phyloP scores from a whole-genome alignment of 1,140 invertebrate genomes.

The Heliconius congener region DNA sequence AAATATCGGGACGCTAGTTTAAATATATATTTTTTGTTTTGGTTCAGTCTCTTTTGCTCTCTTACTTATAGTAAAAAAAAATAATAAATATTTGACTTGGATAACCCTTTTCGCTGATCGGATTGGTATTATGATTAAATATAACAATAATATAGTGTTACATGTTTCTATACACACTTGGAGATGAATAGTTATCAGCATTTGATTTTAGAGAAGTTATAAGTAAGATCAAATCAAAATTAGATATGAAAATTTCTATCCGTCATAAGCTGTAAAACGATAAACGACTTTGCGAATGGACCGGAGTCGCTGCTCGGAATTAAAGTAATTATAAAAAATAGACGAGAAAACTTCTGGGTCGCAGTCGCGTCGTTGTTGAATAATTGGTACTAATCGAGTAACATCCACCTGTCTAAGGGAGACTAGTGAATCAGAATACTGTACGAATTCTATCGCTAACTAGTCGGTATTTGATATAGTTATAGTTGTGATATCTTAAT shows the following conservation, averaged over 20 bases:
- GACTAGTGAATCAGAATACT: background rate
- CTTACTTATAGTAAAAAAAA: no score
- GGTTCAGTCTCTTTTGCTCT: no score
- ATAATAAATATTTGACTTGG: no score
- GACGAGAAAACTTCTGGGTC: constrained; percentile 63
- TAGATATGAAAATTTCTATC: background rate
- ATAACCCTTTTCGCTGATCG: no score
- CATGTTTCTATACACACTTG: no score
- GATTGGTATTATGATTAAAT: no score
- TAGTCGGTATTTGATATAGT: background rate
- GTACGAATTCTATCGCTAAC: background rate
- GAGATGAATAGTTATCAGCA: no score
- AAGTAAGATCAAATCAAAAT: background rate
- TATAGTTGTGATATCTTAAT: no score
- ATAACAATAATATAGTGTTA: no score
- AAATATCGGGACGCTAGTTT: no score
- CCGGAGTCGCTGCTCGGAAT: constrained; percentile 34
- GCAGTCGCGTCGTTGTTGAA: constrained; percentile 52
- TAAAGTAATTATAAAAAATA: constrained; percentile 69
- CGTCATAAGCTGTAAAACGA: background rate
- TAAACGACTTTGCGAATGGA: constrained; percentile 4
- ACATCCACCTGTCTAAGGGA: constrained; percentile 48
- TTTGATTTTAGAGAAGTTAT: no score
- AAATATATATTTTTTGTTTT: no score
- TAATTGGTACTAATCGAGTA: constrained; percentile 60